Evolutionary conservation across 2,888 invertebrate species (phyloP).

Genomic region (Troides helena): DNA sequence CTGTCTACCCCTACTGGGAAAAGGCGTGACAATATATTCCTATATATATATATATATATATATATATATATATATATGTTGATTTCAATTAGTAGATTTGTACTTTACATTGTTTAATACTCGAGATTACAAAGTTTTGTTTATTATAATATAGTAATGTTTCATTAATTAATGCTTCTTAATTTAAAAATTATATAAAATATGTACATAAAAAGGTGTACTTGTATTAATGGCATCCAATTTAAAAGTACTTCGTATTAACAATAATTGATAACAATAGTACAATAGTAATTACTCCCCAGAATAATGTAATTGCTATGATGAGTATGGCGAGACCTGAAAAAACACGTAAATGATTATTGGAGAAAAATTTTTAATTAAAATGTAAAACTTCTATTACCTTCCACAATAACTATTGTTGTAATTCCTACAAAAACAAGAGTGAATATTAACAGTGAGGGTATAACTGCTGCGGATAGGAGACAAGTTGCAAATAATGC

Average conservation of each 20-base stretch:
- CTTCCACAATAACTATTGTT: constrained; percentile 52
- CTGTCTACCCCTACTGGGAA: too few species aligned
- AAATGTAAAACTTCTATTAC: constrained; percentile 37
- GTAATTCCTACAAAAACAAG: constrained; percentile 32
- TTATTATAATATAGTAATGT: too few species aligned
- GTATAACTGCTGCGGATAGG: constrained; percentile 38
- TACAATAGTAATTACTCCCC: constrained; percentile 7
- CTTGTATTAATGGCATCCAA: neutral
- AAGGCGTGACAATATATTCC: too few species aligned
- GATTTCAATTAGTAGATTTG: too few species aligned
- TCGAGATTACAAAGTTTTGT: too few species aligned
- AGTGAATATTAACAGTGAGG: constrained; percentile 38
- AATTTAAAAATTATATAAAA: neutral
- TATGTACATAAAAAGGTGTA: neutral
- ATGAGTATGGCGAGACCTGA: constrained; percentile 20
- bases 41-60: too few species aligned
- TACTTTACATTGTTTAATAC: too few species aligned
- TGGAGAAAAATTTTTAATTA: neutral
- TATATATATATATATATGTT: too few species aligned
- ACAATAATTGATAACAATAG: constrained; percentile 7
- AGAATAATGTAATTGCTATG: neutral
- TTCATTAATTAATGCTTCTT: neutral
- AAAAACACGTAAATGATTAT: neutral
- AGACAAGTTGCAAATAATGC: constrained; percentile 35
- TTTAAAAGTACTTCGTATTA: neutral